Base-by-base conservation (phyloP, 2,888 invertebrate genomes). In the Synanthedon myopaeformis region DNA sequence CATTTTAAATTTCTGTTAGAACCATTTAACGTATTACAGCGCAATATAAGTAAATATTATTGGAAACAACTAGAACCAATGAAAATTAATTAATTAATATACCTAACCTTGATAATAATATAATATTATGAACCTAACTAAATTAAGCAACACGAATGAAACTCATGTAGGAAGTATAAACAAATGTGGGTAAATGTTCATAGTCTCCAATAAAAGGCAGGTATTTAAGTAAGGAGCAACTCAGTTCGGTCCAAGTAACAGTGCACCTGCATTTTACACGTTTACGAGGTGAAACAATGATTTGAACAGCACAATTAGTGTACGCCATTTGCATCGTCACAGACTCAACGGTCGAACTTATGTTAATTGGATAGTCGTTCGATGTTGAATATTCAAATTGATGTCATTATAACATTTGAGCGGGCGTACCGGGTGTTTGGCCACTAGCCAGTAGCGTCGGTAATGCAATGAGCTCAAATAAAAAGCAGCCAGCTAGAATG, bases 381-480 rank as follows among this genome's bases (percentile, higher is more conserved):
- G 71, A 85, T 84, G 86, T 83, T 85, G 85, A 86, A 86, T 87
- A 87, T 87, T 87, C 85, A 86, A 86, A 86, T 84, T 85, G 83
- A 87, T 86, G 87, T 86, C 86, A 86, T 87, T 87, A 87, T 87
- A 87, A 85, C 84, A 82, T 84, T 82, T 78, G 83, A 72, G 77
- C 76, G 70, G 74, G 73, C 75, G 72, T 70, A 23, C 23, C 23
- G 23, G 23, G 23, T 70, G 79, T 85, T 85, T 86, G 86, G 86
- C 84, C 69, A 66, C 70, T 69, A 73, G 86, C 86, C 86, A 86
- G 82, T 74, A 69, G 79, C 69, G 68, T 67, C 64, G 76, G 76
- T 76, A 66, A 77, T 76, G 77, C 84, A 85, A 84, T 84, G 83
- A 84, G 85, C 79, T 35, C 35, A 77, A 83, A 82, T 86, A 84